Evolutionary conservation across 2,113 vertebrate species (phyloP).

Genomic region (Grantiella picta): DNA sequence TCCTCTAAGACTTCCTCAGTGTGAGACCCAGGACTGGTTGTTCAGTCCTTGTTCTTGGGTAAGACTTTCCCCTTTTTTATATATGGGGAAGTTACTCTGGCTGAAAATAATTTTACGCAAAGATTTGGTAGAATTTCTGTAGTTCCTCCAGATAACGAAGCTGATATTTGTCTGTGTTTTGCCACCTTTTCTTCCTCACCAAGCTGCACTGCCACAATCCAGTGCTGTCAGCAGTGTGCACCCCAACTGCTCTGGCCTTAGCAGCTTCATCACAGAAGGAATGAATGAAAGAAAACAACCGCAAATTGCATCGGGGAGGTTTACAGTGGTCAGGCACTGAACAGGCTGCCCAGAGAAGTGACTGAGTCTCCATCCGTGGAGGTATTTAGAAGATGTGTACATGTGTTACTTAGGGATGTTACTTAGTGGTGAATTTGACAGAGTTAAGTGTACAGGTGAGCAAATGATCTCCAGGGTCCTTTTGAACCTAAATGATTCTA

Average conservation of each 20-base stretch:
- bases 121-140: not conserved
- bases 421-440: not conserved
- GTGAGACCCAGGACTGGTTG: not conserved
- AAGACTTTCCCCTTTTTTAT: not conserved
- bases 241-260: not conserved
- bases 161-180: not conserved
- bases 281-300: not conserved
- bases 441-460: fast-evolving
- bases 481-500: not conserved
- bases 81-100: not conserved
- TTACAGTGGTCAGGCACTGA: not conserved
- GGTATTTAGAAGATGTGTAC: not conserved
- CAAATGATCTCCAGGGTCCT: not conserved
- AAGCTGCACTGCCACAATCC: fast-evolving
- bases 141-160: not conserved
- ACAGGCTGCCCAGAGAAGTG: not conserved
- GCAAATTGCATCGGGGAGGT: not conserved
- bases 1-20: not conserved
- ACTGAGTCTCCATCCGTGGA: not conserved
- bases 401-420: not conserved
- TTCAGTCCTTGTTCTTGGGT: not conserved
- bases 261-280: not conserved
- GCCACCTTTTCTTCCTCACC: not conserved
- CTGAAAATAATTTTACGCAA: not conserved
- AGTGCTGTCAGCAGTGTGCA: not conserved